phyloP scores from a whole-genome alignment of 1,140 invertebrate species.

The Pararge aegeria region DNA sequence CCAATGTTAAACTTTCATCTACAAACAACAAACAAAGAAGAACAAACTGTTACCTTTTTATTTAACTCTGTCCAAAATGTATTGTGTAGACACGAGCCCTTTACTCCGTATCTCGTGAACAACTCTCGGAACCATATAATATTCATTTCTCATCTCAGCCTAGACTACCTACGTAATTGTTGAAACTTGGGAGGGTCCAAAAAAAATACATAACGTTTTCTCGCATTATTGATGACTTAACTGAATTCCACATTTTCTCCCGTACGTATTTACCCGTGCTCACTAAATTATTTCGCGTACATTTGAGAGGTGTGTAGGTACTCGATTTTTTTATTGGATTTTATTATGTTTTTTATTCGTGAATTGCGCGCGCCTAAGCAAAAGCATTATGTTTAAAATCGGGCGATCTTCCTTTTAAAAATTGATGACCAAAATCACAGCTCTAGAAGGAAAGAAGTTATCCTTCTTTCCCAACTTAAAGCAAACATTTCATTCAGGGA shows the following conservation, averaged over 20 bases:
- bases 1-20: background rate
- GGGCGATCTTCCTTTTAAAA: no score
- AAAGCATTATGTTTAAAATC: no score
- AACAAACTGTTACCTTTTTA: background rate
- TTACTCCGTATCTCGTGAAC: slow-evolving; percentile 22
- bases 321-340: background rate
- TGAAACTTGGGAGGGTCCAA: slow-evolving; percentile 19
- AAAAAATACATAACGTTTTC: slow-evolving; percentile 34
- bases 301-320: background rate
- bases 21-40: background rate
- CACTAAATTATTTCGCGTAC: background rate
- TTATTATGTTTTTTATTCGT: background rate
- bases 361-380: no score
- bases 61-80: slow-evolving; percentile 2
- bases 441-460: no score
- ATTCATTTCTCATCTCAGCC: slow-evolving; percentile 30
- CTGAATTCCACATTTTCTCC: background rate
- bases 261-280: background rate
- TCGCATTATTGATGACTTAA: slow-evolving; percentile 40
- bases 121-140: slow-evolving; percentile 16
- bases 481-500: no score
- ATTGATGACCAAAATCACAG: no score
- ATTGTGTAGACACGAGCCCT: slow-evolving; percentile 17
- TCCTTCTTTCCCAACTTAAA: no score
- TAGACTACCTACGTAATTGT: slow-evolving; percentile 26